These are phyloP conservation scores for Linepithema humile DNA, from an alignment of 1,140 invertebrate species.

Conservation along the genomic window DNA sequence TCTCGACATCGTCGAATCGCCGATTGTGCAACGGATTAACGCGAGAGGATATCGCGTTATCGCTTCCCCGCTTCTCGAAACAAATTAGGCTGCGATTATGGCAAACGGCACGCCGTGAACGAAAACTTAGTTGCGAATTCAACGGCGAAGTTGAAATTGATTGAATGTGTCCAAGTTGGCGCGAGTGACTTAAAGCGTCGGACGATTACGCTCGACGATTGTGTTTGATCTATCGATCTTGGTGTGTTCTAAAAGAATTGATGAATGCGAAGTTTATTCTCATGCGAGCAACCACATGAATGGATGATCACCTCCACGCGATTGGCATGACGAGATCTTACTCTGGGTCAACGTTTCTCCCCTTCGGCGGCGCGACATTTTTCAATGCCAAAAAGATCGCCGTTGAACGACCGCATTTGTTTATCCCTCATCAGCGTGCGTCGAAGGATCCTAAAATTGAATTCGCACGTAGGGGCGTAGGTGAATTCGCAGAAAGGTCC, in stretches of 20 bases:
- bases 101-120: not conserved
- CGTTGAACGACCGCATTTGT: not conserved
- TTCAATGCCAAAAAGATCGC: no score
- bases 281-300: not conserved
- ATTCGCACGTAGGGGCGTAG: not conserved
- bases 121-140: constrained; percentile 4
- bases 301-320: not conserved
- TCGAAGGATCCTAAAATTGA: not conserved
- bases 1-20: not conserved
- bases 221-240: constrained; percentile 3
- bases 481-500: constrained; percentile 8
- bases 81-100: not conserved
- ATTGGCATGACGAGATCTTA: constrained; percentile 7
- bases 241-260: not conserved
- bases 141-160: not conserved
- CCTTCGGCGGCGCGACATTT: not conserved
- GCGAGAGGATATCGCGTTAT: not conserved
- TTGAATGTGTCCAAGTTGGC: not conserved
- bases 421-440: not conserved
- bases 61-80: not conserved
- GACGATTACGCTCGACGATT: not conserved
- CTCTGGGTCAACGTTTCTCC: not conserved
- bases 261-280: constrained; percentile 2
- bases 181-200: not conserved
- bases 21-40: constrained; percentile 24